Base-by-base conservation (phyloP, 2,888 invertebrate genomes). In the Troglohyphantes excavatus region DNA sequence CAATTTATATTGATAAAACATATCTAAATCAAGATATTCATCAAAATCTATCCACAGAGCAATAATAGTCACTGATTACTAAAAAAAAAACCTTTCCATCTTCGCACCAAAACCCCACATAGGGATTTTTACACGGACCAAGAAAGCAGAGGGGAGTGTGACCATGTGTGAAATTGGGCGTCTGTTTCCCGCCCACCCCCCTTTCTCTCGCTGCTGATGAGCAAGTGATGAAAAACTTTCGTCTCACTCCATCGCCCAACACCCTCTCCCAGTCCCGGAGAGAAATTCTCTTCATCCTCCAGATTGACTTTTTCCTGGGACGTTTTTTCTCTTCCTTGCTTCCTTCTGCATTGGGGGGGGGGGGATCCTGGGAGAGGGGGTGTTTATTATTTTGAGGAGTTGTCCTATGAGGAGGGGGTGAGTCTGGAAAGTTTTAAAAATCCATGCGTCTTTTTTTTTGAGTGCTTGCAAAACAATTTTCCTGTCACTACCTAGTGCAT, bases 191-290 rank as follows among this genome's bases (percentile, higher is more conserved):
- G 63, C 43, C 39, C 19, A 27, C 26, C 17, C 27, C 21, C 29
- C 23, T 33, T 29, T 9, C 73, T 33, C 5, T 33, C 17, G 13
- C 53, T 5, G 5, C n/a, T 83, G 83, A 83, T 83, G 83, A 83
- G 73, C 70, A 65, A 83, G 83, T 83, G 83, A 83, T 73, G 83
- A 83, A 83, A 83, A 83, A 83, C 83, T 83, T 83, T 83, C 63
- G 72, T 83, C 65, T 61, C 83, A 46, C 83, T 83, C 65, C 73
- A 73, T 73, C 70, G 83, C 72, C 19, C 72, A 53, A 17, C 53
- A 43, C 83, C 46, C 65, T 23, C 39, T 21, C 46, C 29, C 67
- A 46, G 68, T 81, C 79, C 79, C 43, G 27, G 13, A 39, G 3
- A 79, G 65, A 79, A 67, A 65, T 70, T 46, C 67, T 39, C 68